These are phyloP conservation scores for Oryzias celebensis DNA, from an alignment of 2,113 vertebrate species.

Conservation along the genomic window DNA sequence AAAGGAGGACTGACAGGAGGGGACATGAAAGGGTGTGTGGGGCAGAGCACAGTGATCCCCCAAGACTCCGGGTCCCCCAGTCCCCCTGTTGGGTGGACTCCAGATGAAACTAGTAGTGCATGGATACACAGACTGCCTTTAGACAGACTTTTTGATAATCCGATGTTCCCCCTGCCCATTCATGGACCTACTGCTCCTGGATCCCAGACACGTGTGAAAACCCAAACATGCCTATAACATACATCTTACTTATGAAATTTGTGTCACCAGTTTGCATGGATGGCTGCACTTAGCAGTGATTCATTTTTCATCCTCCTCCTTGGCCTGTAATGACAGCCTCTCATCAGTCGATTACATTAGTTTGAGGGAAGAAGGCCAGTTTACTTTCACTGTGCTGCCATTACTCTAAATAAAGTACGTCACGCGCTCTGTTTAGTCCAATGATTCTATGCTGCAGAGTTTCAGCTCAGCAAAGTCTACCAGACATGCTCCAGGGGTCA, in stretches of 20 bases:
- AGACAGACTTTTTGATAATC: constrained; percentile 50
- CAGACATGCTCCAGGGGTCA: constrained; percentile 10
- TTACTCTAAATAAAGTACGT: constrained; percentile 53
- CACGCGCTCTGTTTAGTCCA: constrained; percentile 10
- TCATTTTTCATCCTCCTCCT: constrained; percentile 32
- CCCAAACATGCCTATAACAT: constrained; percentile 1
- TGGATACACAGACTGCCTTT: constrained; percentile 31
- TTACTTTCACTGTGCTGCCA: constrained; percentile 28
- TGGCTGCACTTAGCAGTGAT: constrained; percentile 19
- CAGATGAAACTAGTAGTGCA: constrained; percentile 6
- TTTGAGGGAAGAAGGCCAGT: constrained; percentile 29
- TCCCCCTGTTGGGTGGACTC: constrained; percentile 42
- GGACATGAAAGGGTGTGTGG: constrained; percentile 16
- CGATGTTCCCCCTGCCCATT: not conserved
- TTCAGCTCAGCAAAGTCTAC: constrained; percentile 16
- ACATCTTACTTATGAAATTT: constrained; percentile 6
- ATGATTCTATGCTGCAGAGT: constrained; percentile 25
- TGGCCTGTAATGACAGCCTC: constrained; percentile 41
- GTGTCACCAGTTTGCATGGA: constrained; percentile 22
- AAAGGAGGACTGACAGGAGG: constrained; percentile 16
- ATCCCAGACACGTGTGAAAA: not conserved
- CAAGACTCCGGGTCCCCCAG: constrained; percentile 40
- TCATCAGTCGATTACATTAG: constrained; percentile 45
- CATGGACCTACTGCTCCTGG: constrained; percentile 1
- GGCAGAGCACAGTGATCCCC: constrained; percentile 47